A percentile compares a stretch with the other conserved stretches of the same genome.
These are phyloP conservation scores for Xestobium rufovillosum DNA, from an alignment of 2,888 invertebrate species.

Conservation along the genomic window DNA sequence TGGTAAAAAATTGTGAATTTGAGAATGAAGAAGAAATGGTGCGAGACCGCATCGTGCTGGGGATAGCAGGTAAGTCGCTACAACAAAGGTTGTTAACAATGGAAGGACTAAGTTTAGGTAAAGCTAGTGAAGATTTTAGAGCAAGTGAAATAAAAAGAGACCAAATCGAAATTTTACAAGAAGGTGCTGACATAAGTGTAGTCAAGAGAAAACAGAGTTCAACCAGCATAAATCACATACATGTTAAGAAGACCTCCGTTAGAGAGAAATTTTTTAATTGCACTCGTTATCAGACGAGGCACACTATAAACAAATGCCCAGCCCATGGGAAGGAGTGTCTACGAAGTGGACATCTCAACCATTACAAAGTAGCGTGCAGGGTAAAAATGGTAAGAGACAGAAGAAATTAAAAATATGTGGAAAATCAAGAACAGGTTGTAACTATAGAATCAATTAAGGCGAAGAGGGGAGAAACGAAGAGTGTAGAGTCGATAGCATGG, in stretches of 20 bases:
- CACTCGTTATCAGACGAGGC: neutral
- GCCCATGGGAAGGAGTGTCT: conserved; percentile 5
- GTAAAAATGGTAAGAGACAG: conserved; percentile 1
- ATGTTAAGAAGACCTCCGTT: too few species aligned
- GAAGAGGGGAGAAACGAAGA: neutral
- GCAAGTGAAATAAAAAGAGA: too few species aligned
- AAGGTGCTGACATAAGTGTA: neutral
- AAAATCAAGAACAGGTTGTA: neutral
- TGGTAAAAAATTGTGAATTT: conserved; percentile 22
- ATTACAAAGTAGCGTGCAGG: conserved; percentile 5
- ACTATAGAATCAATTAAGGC: neutral
- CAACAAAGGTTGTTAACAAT: too few species aligned
- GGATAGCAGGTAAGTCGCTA: too few species aligned
- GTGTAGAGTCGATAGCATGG: neutral
- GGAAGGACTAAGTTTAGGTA: too few species aligned
- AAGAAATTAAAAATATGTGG: neutral
- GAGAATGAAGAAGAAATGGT: conserved; percentile 18
- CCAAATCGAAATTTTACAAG: too few species aligned
- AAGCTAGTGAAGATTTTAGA: too few species aligned
- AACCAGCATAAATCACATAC: too few species aligned
- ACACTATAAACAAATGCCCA: conserved; percentile 2
- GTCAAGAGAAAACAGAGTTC: neutral
- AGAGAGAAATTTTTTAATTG: conserved; percentile 5
- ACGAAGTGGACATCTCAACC: neutral
- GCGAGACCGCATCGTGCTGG: conserved; percentile 17